phyloP scores from a whole-genome alignment of 2,797 vertebrate genomes.

The Peromyscus melanophrys region DNA sequence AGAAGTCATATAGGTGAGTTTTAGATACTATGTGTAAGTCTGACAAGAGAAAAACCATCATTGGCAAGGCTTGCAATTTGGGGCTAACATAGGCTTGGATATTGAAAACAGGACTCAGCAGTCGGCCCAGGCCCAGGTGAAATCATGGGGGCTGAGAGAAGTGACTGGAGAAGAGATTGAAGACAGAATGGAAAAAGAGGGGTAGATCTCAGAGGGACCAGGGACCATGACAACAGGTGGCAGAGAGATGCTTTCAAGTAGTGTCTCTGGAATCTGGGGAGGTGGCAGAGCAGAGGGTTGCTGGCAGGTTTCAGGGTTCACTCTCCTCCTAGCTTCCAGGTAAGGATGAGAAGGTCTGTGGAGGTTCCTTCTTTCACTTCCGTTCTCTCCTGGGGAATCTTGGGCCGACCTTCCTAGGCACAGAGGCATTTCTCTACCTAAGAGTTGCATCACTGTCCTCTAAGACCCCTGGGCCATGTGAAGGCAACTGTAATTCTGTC shows the following conservation, averaged over 20 bases:
- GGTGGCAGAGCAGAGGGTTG: background rate
- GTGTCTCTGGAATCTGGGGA: slow-evolving; percentile 4
- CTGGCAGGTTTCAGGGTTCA: no score
- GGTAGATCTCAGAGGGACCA: background rate
- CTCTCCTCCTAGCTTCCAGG: background rate
- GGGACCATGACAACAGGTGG: rapidly evolving
- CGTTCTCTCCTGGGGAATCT: background rate
- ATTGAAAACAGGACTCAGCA: background rate
- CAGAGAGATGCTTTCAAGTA: background rate
- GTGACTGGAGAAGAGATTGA: background rate
- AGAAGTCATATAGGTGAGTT: background rate
- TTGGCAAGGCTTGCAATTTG: background rate
- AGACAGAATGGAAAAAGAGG: background rate
- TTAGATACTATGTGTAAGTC: background rate
- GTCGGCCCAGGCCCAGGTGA: background rate
- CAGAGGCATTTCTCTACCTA: background rate
- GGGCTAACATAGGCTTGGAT: background rate
- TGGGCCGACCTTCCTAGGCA: background rate
- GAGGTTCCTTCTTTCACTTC: background rate
- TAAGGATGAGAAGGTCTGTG: background rate
- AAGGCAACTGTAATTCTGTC: background rate
- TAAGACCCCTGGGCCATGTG: background rate
- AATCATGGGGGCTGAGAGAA: background rate
- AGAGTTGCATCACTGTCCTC: background rate
- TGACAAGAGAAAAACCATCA: background rate